A percentile compares a stretch with the other conserved stretches of the same genome.
These are phyloP conservation scores for Antheraea mylitta DNA, from an alignment of 1,140 invertebrate genomes.

Conservation along the genomic window DNA sequence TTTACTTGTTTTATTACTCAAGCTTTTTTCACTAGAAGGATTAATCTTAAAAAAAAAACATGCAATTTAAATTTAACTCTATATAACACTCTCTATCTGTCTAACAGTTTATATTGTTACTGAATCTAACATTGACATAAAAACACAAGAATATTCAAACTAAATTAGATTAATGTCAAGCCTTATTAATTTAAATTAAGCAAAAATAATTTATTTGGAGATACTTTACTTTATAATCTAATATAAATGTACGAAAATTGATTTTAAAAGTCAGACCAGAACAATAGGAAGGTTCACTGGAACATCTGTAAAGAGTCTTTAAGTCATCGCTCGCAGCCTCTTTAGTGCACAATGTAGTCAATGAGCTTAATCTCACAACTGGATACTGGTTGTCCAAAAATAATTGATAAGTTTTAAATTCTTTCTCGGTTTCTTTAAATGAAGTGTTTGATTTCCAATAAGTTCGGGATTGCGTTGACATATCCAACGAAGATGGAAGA, in stretches of 20 bases:
- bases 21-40: neutral
- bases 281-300: constrained; percentile 43
- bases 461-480: constrained; percentile 23
- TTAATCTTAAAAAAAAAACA: neutral
- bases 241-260: too few species aligned
- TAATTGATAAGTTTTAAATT: constrained; percentile 43
- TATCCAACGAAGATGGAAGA: too few species aligned
- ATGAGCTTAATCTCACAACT: constrained; percentile 32
- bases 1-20: neutral
- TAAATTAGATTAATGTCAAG: too few species aligned
- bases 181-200: too few species aligned
- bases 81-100: neutral
- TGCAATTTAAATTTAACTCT: neutral
- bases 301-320: constrained; percentile 52
- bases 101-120: too few species aligned
- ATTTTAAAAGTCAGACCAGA: constrained; percentile 36
- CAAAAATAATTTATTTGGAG: too few species aligned
- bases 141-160: too few species aligned
- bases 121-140: too few species aligned
- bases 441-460: neutral
- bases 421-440: constrained; percentile 17
- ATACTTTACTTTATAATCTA: too few species aligned
- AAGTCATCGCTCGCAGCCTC: constrained; percentile 39
- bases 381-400: constrained; percentile 32
- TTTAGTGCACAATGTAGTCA: constrained; percentile 24